Evolutionary conservation across 1,140 invertebrate genomes (phyloP).

Genomic region (Matsumurasca onukii): DNA sequence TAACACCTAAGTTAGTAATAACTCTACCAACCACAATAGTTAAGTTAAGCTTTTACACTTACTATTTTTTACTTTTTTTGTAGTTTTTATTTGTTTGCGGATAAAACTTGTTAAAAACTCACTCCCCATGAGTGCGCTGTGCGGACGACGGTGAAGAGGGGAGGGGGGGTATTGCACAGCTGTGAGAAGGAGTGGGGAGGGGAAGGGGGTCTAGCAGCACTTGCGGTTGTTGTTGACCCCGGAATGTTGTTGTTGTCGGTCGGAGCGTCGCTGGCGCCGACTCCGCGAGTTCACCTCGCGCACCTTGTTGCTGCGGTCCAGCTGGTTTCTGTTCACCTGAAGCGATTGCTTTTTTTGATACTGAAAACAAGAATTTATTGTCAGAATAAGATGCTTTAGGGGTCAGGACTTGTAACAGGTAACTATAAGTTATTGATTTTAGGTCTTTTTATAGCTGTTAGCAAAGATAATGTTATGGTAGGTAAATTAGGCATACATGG

Average conservation of each 20-base stretch:
- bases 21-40: no score
- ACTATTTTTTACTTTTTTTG: no score
- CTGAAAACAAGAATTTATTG: slow-evolving; percentile 19
- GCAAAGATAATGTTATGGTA: no score
- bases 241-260: slow-evolving; percentile 62
- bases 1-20: no score
- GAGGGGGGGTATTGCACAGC: background rate
- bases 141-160: background rate
- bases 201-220: slow-evolving; percentile 51
- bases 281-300: slow-evolving; percentile 62
- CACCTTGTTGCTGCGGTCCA: slow-evolving; percentile 63
- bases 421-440: background rate
- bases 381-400: no score
- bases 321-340: slow-evolving; percentile 54
- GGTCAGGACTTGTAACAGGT: background rate
- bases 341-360: slow-evolving; percentile 22
- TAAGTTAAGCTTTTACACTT: no score
- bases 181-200: no score
- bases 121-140: background rate
- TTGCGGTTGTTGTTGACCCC: slow-evolving; percentile 73
- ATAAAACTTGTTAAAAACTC: no score
- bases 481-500: no score
- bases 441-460: no score
- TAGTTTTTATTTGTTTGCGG: no score
- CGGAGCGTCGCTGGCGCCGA: slow-evolving; percentile 60